Evolutionary conservation across 2,888 invertebrate species (phyloP).

Genomic region (Orthosia incerta): DNA sequence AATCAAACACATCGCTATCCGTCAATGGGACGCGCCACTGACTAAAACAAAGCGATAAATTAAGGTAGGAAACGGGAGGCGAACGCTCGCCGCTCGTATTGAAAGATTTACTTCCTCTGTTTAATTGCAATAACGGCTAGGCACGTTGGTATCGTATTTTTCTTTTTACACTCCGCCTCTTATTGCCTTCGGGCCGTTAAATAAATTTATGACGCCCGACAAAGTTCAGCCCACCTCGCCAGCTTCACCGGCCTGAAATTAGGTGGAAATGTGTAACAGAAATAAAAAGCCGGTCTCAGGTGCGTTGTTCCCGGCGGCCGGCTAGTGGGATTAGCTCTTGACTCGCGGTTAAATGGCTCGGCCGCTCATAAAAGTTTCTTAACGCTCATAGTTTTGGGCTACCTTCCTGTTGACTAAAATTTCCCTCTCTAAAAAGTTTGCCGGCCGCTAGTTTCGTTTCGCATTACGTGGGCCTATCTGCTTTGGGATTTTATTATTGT

Average conservation of each 20-base stretch:
- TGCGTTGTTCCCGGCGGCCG: conserved; percentile 81
- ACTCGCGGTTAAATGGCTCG: conserved; percentile 87
- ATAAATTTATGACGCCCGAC: conserved; percentile 91
- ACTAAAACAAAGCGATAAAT: conserved; percentile 91
- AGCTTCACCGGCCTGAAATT: conserved; percentile 86
- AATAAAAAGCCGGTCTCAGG: conserved; percentile 89
- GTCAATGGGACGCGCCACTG: conserved; percentile 88
- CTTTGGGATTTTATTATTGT: conserved; percentile 79
- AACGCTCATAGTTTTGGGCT: conserved; percentile 86
- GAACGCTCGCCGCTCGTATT: conserved; percentile 89
- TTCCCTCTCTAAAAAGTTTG: conserved; percentile 82
- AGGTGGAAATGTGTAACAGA: conserved; percentile 89
- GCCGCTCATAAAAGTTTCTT: conserved; percentile 89
- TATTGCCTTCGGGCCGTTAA: conserved; percentile 91
- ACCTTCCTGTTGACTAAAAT: conserved; percentile 84
- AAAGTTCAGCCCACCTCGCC: conserved; percentile 90
- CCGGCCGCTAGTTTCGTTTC: conserved; percentile 78
- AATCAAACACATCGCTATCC: conserved; percentile 90
- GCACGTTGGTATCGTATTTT: conserved; percentile 91
- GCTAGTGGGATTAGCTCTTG: conserved; percentile 87
- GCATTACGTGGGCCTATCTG: conserved; percentile 80
- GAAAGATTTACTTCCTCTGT: conserved; percentile 91
- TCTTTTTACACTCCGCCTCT: conserved; percentile 91
- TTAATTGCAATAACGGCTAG: conserved; percentile 91
- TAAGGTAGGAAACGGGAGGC: conserved; percentile 88